A percentile compares a stretch with the other conserved stretches of the same genome.
Conservation (phyloP, 1,140 invertebrate species). For the Aphelenchoides fujianensis region DNA sequence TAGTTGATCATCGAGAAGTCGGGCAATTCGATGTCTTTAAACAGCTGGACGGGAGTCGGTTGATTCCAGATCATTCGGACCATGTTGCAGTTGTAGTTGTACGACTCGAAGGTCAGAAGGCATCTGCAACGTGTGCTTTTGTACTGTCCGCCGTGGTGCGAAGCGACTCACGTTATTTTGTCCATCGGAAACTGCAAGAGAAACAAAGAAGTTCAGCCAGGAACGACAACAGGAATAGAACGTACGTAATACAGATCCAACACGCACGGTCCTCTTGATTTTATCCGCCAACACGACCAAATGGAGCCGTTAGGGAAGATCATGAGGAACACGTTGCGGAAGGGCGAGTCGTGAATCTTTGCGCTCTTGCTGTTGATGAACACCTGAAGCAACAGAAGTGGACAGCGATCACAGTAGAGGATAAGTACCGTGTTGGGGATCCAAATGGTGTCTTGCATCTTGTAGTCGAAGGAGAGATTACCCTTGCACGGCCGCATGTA, state of each 20-base stretch:
- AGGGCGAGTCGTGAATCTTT: slow-evolving; percentile 58
- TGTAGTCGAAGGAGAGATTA: slow-evolving; percentile 61
- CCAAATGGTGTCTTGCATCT: slow-evolving; percentile 55
- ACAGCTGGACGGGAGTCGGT: slow-evolving; percentile 51
- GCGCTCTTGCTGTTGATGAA: slow-evolving; percentile 60
- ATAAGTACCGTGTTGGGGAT: slow-evolving; percentile 32
- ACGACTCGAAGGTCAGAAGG: slow-evolving; percentile 58
- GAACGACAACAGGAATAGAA: not conserved
- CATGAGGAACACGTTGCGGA: slow-evolving; percentile 61
- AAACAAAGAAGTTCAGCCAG: not conserved
- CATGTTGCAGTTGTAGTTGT: slow-evolving; percentile 60
- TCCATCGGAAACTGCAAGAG: slow-evolving; percentile 58
- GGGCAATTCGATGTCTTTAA: slow-evolving; percentile 62
- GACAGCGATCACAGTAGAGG: not conserved
- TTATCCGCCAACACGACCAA: slow-evolving; percentile 61
- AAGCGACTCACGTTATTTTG: slow-evolving; percentile 42
- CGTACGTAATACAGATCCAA: slow-evolving; percentile 49
- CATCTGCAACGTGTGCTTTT: no score
- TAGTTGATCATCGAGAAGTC: slow-evolving; percentile 61
- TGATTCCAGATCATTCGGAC: slow-evolving; percentile 60
- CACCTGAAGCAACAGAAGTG: slow-evolving; percentile 3
- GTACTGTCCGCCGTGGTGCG: slow-evolving; percentile 33
- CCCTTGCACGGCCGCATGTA: slow-evolving; percentile 60
- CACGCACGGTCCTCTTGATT: slow-evolving; percentile 54
- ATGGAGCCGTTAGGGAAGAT: slow-evolving; percentile 61